Conservation (phyloP, 2,888 invertebrate species). For the Camponotus fellah region DNA sequence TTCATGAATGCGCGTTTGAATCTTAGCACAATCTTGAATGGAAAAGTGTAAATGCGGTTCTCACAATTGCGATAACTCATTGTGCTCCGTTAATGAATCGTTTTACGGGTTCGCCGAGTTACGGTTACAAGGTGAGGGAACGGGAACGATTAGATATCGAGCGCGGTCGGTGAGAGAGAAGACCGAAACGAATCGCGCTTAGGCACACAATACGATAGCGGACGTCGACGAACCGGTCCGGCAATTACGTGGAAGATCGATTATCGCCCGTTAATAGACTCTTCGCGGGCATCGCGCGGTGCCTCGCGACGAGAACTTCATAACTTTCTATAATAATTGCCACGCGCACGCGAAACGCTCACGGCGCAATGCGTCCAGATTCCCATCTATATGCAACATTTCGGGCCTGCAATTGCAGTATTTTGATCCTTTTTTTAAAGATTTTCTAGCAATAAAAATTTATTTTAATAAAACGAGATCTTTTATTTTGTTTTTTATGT, state of each 20-base stretch:
- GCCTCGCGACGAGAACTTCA: conserved; percentile 60
- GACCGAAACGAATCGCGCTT: conserved; percentile 60
- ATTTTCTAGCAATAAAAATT: neutral
- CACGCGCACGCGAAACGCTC: conserved; percentile 54
- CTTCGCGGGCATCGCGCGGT: conserved; percentile 52
- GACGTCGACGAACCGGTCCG: conserved; percentile 66
- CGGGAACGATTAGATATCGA: conserved; percentile 54
- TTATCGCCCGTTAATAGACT: conserved; percentile 68
- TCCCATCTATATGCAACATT: conserved; percentile 12
- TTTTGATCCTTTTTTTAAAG: neutral
- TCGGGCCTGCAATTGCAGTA: neutral
- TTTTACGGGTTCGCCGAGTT: conserved; percentile 12
- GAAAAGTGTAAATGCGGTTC: neutral
- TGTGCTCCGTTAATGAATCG: conserved; percentile 28
- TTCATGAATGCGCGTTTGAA: neutral
- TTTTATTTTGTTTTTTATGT: neutral
- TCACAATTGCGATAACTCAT: conserved; percentile 43
- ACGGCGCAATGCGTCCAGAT: conserved; percentile 1
- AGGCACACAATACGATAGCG: conserved; percentile 61
- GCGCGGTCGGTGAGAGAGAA: conserved; percentile 26
- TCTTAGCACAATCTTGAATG: neutral
- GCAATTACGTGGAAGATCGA: conserved; percentile 72
- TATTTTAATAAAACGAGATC: neutral
- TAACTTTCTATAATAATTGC: conserved; percentile 67
- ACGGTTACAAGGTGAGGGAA: conserved; percentile 38